These are phyloP conservation scores for Theonella swinhoei DNA, from an alignment of 37 sponge, comb jelly and placozoan species.

Conservation along the genomic window DNA sequence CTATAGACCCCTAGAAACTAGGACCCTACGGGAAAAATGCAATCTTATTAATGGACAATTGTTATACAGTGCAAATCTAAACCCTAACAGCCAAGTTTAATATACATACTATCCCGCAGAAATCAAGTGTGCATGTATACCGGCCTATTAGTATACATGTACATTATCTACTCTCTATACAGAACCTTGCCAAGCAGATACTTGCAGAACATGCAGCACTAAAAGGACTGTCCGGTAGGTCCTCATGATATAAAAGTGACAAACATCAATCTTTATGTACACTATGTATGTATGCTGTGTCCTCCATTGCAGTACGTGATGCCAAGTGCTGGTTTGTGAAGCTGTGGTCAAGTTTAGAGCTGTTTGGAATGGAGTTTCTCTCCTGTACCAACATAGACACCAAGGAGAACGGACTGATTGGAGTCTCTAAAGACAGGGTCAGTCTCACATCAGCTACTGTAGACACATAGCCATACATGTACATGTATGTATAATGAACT, in stretches of 20 bases:
- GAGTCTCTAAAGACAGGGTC: constrained; percentile 80
- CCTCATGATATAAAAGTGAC: neutral
- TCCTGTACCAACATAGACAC: constrained; percentile 72
- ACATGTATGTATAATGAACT: no score
- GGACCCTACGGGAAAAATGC: no score
- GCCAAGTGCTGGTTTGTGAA: constrained; percentile 83
- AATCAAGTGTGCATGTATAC: no score
- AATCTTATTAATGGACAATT: no score
- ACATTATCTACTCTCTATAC: neutral
- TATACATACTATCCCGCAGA: no score
- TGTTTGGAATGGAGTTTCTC: constrained; percentile 88
- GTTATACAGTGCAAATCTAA: no score
- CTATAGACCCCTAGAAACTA: no score
- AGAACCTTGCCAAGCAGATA: constrained; percentile 56
- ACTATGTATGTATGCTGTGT: no score
- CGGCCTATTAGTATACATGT: neutral
- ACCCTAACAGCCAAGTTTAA: no score
- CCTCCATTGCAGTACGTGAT: constrained; percentile 11
- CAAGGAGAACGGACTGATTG: constrained; percentile 83
- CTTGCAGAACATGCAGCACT: constrained; percentile 41
- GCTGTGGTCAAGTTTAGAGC: constrained; percentile 78
- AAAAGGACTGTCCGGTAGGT: constrained; percentile 52
- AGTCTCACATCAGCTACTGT: neutral
- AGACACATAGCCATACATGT: neutral
- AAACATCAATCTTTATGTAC: no score